Evolutionary conservation across 1,140 invertebrate species (phyloP), one percentile per base, ranked within the genome.

Genomic region (Drosophila repletoides): DNA sequence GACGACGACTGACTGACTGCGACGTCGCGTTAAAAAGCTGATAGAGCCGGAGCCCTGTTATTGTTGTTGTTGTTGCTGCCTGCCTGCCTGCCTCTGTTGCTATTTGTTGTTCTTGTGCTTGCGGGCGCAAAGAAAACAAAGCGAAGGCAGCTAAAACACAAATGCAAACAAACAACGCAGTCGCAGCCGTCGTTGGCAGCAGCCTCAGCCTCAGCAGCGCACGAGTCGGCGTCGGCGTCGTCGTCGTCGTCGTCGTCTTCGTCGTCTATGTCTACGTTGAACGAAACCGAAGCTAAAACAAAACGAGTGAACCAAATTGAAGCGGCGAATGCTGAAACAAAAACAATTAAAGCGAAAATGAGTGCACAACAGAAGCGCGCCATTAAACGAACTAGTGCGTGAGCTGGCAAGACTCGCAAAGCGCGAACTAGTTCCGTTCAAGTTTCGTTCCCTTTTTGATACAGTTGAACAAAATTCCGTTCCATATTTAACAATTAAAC

Each of bases 1-100:
- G 79, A 83, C 77, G 52, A 84, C 73, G 79, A 83, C 74, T 83
- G 77, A 83, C 77, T 67, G 72, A 84, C 70, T 58, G 58, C 76
- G 77, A 60, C 65, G 61, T 60, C 75, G 75, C 49, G 64, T 41
- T 53, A 74, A 84, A 84, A 76, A 79, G 83, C 80, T 76, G 79
- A 84, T 84, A 81, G 80, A 84, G 80, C 56, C 64, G 17, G 38
- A 60, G 56, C 64, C 56, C 55, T 67, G 38, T 28, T 67, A 46
- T 46, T 64, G 28, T 55, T 55, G 21, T 49, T 45, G 31, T 72
- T 64, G 48, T 52, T 53, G 51, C 33, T 43, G 69, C 5, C 28
- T 60, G 17, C 21, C 33, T 58, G 36, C 26, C 29, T 38, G 28
- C 60, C 71, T 66, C 55, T 75, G 63, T 60, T 59, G 72, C 38